A percentile compares a stretch with the other conserved stretches of the same genome.
Evolutionary conservation across 2,888 invertebrate species (phyloP).

Genomic region (Criorhina ranunculi): DNA sequence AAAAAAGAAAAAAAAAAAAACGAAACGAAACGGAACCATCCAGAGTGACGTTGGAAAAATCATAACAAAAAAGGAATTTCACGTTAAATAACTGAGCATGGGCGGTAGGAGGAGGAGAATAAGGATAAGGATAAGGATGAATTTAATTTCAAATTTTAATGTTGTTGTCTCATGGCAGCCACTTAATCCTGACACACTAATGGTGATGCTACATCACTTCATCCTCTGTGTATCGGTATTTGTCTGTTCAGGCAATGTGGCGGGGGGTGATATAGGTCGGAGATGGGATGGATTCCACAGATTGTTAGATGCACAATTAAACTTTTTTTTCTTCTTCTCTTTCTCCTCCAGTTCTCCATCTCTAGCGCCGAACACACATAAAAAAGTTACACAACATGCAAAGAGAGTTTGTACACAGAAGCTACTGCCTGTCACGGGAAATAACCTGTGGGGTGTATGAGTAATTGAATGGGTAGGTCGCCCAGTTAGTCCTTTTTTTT

Average conservation of each 20-base stretch:
- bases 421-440: conserved; percentile 44
- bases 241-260: conserved; percentile 6
- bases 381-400: conserved; percentile 21
- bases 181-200: conserved; percentile 58
- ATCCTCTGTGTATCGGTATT: neutral
- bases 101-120: neutral
- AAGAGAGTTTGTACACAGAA: conserved; percentile 14
- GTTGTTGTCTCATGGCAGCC: conserved; percentile 48
- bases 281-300: conserved; percentile 12
- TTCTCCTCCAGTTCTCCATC: neutral
- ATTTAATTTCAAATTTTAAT: conserved; percentile 37
- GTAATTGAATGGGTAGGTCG: conserved; percentile 60
- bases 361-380: no score
- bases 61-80: conserved; percentile 40
- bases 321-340: conserved; percentile 25
- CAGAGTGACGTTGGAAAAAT: conserved; percentile 20
- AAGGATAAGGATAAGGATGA: conserved; percentile 1
- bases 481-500: conserved; percentile 10
- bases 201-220: conserved; percentile 30
- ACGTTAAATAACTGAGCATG: neutral
- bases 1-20: neutral
- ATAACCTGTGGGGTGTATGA: conserved; percentile 58
- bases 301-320: conserved; percentile 57
- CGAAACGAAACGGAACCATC: neutral
- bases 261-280: no score